Evolutionary conservation across 2,888 invertebrate species (phyloP), one percentile per base, ranked within the genome.

Genomic region (Eretmocerus hayati): DNA sequence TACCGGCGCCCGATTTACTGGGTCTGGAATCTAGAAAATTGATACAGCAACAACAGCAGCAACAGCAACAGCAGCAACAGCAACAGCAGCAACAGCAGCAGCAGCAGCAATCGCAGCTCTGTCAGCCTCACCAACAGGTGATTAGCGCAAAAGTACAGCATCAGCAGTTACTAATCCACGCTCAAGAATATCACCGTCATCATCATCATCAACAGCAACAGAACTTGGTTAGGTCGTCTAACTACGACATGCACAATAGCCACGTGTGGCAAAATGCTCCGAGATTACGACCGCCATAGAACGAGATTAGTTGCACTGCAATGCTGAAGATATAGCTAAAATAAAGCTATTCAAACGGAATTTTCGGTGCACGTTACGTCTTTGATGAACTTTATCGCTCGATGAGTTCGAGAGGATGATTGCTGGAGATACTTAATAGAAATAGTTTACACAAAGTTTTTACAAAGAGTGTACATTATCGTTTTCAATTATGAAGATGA

Each of bases 1-100:
- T 71, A 40, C 71, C 69, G 55, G 65, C 65, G 64, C 85, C 87
- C 72, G 90, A 91, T 77, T 81, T 85, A 73, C 88, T 87, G 73
- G 80, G 81, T 58, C 81, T 79, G 75, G 77, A 81, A 75, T 77
- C 80, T 67, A 82, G 80, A 72, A 74, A 72, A 50, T 67, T 61
- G 4, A 30, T 46, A 4, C 58, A 48, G 19, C 58, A 53, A 39
- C 64, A 59, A 22, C 59, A 59, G 16, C 56, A 57, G n/a, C 53
- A 57, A 21, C 59, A 53, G 20, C 58, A 53, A 16, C 41, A 50
- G 22, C 46, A 47, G 19, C 42, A 48, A 32, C 41, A 42, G 15
- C 48, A 47, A 13, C 35, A 46, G 18, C 33, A 47, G 18, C 55
- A 52, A 15, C 54, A 51, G 31, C 38, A 42, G 6, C 53, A 50